Conservation (phyloP, 2,888 invertebrate species). For the Lithosia quadra region DNA sequence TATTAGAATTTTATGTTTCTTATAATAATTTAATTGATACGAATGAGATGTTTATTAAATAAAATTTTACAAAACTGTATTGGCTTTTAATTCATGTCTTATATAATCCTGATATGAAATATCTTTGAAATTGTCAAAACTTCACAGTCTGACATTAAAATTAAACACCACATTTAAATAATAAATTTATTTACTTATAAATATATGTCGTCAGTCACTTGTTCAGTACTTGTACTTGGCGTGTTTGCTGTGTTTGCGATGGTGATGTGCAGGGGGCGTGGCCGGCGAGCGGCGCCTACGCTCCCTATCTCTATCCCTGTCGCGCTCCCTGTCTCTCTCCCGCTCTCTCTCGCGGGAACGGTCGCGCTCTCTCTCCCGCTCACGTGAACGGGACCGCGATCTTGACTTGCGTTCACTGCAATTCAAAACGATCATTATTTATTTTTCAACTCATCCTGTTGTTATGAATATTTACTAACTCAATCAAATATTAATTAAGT, state of each 20-base stretch:
- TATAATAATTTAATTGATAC: conserved; percentile 53
- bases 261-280: conserved; percentile 78
- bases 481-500: background rate
- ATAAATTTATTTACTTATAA: conserved; percentile 44
- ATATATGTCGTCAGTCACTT: conserved; percentile 21
- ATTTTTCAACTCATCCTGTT: no score
- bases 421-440: background rate
- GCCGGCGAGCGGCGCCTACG: conserved; percentile 73
- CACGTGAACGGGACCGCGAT: conserved; percentile 72
- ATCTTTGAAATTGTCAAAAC: background rate
- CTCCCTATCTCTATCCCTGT: conserved; percentile 65
- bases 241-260: conserved; percentile 79
- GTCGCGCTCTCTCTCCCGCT: conserved; percentile 63
- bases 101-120: background rate
- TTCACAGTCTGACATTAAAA: background rate
- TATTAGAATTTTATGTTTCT: conserved; percentile 44
- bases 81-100: background rate
- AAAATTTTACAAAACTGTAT: conserved; percentile 49
- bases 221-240: conserved; percentile 79
- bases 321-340: conserved; percentile 67
- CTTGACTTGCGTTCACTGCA: conserved; percentile 74
- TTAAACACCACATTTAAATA: conserved; percentile 13
- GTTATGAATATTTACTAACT: background rate
- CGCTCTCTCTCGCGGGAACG: conserved; percentile 62
- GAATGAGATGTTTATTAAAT: conserved; percentile 54